A percentile compares a stretch with the other conserved stretches of the same genome.
Evolutionary conservation across 2,888 invertebrate genomes (phyloP).

Genomic region (Meliscaeva auricollis): DNA sequence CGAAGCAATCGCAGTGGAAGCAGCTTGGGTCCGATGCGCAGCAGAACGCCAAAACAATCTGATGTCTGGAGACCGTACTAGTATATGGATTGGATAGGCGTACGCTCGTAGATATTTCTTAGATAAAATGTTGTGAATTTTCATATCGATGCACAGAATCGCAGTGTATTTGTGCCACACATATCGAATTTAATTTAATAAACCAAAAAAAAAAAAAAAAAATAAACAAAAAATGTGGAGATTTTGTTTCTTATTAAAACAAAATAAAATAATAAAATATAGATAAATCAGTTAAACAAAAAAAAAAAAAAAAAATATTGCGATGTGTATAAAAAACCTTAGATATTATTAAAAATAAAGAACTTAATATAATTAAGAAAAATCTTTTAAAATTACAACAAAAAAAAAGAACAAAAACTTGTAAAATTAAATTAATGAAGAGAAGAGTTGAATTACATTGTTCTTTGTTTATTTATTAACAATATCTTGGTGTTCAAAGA

Average conservation of each 20-base stretch:
- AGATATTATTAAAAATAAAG: slow-evolving; percentile 18
- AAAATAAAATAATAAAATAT: slow-evolving; percentile 7
- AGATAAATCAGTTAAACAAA: slow-evolving; percentile 43
- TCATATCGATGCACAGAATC: slow-evolving; percentile 68
- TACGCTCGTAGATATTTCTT: slow-evolving; percentile 16
- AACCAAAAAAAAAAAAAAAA: slow-evolving; percentile 4
- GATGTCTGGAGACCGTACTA: slow-evolving; percentile 93
- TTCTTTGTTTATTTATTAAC: too few species aligned
- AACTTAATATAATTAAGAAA: slow-evolving; percentile 68
- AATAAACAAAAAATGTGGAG: neutral
- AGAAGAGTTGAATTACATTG: too few species aligned
- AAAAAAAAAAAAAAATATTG: slow-evolving; percentile 11
- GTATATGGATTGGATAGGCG: slow-evolving; percentile 80
- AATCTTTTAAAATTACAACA: slow-evolving; percentile 8
- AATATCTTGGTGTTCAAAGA: too few species aligned
- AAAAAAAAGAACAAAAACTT: neutral
- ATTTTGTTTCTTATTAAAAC: slow-evolving; percentile 27
- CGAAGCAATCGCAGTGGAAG: slow-evolving; percentile 70
- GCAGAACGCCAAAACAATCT: slow-evolving; percentile 85
- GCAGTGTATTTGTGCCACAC: slow-evolving; percentile 62
- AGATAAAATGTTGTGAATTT: slow-evolving; percentile 72
- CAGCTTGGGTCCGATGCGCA: slow-evolving; percentile 83
- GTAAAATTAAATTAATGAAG: neutral
- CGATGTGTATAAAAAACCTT: slow-evolving; percentile 45
- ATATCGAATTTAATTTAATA: slow-evolving; percentile 71